A percentile compares a stretch with the other conserved stretches of the same genome.
phyloP scores from a whole-genome alignment of 2,113 vertebrate species.

The Ranitomeya variabilis region DNA sequence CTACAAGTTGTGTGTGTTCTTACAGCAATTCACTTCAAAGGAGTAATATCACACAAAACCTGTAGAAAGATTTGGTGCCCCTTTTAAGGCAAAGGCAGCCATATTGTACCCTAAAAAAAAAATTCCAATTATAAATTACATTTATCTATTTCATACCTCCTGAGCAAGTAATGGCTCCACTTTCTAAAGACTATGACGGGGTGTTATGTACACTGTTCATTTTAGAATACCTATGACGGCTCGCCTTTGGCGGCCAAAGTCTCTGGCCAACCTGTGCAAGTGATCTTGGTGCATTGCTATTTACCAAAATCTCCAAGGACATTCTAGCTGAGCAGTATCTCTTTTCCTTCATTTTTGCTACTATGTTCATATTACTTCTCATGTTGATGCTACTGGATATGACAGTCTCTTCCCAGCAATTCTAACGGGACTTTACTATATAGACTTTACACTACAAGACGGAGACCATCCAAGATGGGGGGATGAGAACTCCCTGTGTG shows the following conservation, averaged over 20 bases:
- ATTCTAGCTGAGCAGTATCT: neutral
- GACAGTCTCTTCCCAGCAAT: neutral
- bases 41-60: too few relatives aligned
- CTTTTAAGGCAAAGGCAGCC: neutral
- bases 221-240: neutral
- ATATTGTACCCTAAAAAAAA: neutral
- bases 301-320: neutral
- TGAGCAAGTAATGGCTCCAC: neutral
- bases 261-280: constrained; percentile 35
- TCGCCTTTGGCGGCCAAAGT: neutral
- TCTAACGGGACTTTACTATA: too few relatives aligned
- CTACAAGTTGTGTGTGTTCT: too few relatives aligned
- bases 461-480: neutral
- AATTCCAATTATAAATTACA: neutral
- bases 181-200: neutral
- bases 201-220: neutral
- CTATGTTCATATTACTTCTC: neutral
- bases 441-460: too few relatives aligned
- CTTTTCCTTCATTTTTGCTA: neutral
- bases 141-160: too few relatives aligned
- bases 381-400: neutral
- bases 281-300: constrained; percentile 44
- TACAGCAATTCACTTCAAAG: too few relatives aligned
- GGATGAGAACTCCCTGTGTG: neutral
- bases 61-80: neutral